Evolutionary conservation across 1,140 invertebrate species (phyloP), one percentile per base, ranked within the genome.

Genomic region (Antheraea mylitta): DNA sequence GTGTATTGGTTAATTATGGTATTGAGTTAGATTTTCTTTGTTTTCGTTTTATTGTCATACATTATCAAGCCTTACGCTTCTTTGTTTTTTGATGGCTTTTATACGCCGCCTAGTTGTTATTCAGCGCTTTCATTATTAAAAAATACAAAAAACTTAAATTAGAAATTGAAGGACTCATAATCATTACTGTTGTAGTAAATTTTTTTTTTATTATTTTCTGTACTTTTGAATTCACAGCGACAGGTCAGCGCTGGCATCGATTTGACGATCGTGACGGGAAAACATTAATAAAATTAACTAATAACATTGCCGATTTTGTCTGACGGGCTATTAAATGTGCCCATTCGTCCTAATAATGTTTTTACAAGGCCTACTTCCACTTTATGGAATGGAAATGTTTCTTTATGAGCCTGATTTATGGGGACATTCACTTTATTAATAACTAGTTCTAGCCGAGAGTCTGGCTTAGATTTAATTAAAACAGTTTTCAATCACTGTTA

Each of bases 201-300:
- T 3, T 42, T 42, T 8, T 7, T 42, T 42, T 9, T 0, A 11
- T 2, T 7, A 38, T 42, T 42, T 9, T 42, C 7, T 8, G 38
- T 53, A 16, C 45, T 53, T 53, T 53, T 53, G 45, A 13, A 53
- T 53, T 13, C 16, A 53, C 13, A 53, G 7, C 45, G 45, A n/a
- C 45, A 0, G 45, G 45, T 53, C 45, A 53, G 16, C 1, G 22
- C 16, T n/a, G 45, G 1, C 16, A 53, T n/a, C 45, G 5, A 16
- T 53, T 53, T 53, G 22, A 19, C 16, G 45, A 62, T 65, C 79
- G 76, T 80, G 76, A 70, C 73, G 75, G 42, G 18, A n/a, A 58
- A 62, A 61, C 65, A 65, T 80, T 76, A 42, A 74, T 75, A 74
- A 66, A 66, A 53, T 53, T 53, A 53, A 77, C 58, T 72, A 78